Base-by-base conservation (phyloP, 2,888 invertebrate species). In the Tridacna crocea region DNA sequence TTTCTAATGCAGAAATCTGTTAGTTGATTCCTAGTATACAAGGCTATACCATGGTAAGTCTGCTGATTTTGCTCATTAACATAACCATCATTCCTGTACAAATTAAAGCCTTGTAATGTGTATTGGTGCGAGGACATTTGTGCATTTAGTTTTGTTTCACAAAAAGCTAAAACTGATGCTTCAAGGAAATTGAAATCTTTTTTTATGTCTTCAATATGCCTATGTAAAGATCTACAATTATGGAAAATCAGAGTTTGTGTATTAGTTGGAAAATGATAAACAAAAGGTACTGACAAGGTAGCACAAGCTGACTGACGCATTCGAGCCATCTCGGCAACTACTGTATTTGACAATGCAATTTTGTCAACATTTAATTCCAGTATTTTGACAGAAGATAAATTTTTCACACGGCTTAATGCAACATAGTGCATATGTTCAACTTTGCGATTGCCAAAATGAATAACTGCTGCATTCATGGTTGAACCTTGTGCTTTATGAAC, bases 401-500 rank as follows among this genome's bases (percentile, higher is more conserved):
- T 81, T 58, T 24, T 47, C 17, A 88, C 84, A 19, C 88, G 48
- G 61, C 86, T 87, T 26, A 88, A 70, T 48, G 75, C 87, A 73
- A 85, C 82, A 84, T 85, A 87, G 73, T 85, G 82, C 22, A 82
- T 76, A 73, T 87, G 87, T 22, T 77, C 75, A 51, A 72, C 68
- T 79, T 79, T 82, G 51, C 84, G 75, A 1, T 68, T 51, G 47
- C 77, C 81, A 68, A 87, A 77, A 79, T 85, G 55, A 19, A 87
- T 17, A n/a, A 85, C 85, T 60, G 79, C 82, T 22, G 13, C 47
- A 26, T 82, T 51, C 36, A 87, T 17, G 6, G 88, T 87, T 22
- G 74, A 79, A 15, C 84, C 87, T 75, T 87, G 87, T 15, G 85
- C 73, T 80, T 83, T 85, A 27, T 85, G 85, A 26, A 86, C 61